phyloP scores from a whole-genome alignment of 2,888 invertebrate species.

The Mythimna ferrago region DNA sequence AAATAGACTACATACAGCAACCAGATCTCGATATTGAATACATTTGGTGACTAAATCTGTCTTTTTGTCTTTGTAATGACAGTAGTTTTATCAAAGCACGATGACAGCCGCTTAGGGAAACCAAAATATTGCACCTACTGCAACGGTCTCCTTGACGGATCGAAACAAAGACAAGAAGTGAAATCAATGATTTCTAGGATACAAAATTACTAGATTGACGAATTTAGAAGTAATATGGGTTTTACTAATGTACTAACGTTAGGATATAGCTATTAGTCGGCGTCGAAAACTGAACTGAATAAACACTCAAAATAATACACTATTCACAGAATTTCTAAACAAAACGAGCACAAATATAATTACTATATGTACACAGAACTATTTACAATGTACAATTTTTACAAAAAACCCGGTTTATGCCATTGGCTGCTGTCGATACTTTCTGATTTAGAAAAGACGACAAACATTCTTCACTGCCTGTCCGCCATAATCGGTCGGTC shows the following conservation, averaged over 20 bases:
- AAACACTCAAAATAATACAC: conserved; percentile 91
- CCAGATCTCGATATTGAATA: conserved; percentile 72
- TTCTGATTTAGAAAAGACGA: conserved; percentile 90
- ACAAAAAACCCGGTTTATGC: conserved; percentile 92
- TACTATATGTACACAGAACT: conserved; percentile 94
- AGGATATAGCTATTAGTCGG: conserved; percentile 87
- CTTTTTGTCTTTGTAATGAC: conserved; percentile 86
- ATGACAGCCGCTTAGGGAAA: conserved; percentile 88
- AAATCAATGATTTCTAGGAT: conserved; percentile 73
- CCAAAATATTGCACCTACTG: conserved; percentile 90
- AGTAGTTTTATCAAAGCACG: conserved; percentile 83
- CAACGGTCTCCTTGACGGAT: conserved; percentile 89
- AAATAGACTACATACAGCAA: conserved; percentile 71
- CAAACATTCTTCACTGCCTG: conserved; percentile 89
- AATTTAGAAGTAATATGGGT: conserved; percentile 77
- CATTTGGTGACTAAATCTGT: conserved; percentile 77
- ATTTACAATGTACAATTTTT: conserved; percentile 94
- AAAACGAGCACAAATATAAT: conserved; percentile 92
- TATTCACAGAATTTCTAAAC: conserved; percentile 92
- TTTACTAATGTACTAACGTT: conserved; percentile 87
- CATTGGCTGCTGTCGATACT: conserved; percentile 93
- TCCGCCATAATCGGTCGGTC: conserved; percentile 90
- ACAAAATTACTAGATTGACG: conserved; percentile 67
- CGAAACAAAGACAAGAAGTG: conserved; percentile 89
- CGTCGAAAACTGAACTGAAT: conserved; percentile 91